Base-by-base conservation (phyloP, 2,888 invertebrate species). In the Sarcophaga variegata region DNA sequence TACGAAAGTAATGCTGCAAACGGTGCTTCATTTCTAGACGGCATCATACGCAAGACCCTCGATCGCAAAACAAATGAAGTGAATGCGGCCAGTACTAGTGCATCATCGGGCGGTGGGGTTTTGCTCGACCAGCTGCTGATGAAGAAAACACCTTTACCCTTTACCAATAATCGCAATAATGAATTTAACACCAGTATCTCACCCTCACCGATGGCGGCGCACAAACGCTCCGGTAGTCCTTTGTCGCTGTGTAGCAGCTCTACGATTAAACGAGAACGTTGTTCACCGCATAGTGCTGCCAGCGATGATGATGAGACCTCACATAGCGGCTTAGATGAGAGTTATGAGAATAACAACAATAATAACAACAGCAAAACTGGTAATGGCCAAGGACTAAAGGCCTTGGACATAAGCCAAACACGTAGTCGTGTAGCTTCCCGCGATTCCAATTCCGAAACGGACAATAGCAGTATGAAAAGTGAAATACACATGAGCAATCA, bases 21-120 rank as follows among this genome's bases (percentile, higher is more conserved):
- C 88, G 96, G 97, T 80, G 94, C 95, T 54, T 90, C 89, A 90
- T 97, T 97, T 92, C 94, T 97, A 76, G 97, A 97, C 91, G 97
- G 97, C 76, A 96, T 97, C 90, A 97, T 97, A 89, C 94, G 97
- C 90, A 97, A 97, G 89, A 96, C 96, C 89, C 94, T 97, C 87
- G 97, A 97, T 92, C 95, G 95, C 59, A 90, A 94, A 91, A 90
- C 88, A 95, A 91, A 94, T 94, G 81, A 94, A 94, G 83, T 93
- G 64, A 88, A 87, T 64, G 89, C 90, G 74, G 88, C 89, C 27
- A 74, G 72, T 10, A 80, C 81, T 17, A 66, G 77, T 45, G 17
- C 66, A 11, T 72, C 83, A 54, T 14, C 54, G 11, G 70, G 86
- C 8, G 94, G 89, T 94, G 89, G 94, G 94, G 95, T 95, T 12